Percentiles rank a stretch among this genome's conserved stretches.
Conservation (phyloP, 2,113 vertebrate genomes). For the Sorex araneus region DNA sequence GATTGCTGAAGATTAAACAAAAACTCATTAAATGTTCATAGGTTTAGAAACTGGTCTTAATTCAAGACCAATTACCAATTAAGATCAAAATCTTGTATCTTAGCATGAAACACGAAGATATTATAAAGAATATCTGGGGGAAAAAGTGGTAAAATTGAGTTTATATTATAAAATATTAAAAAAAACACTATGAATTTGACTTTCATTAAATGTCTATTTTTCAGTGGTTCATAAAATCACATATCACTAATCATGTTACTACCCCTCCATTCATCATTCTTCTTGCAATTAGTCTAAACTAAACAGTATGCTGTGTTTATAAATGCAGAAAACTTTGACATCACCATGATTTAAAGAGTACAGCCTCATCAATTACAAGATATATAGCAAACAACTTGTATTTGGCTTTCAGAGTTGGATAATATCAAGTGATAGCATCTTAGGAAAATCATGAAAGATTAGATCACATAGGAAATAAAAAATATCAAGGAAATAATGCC, state of each 20-base stretch:
- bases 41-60: background rate
- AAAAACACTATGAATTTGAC: background rate
- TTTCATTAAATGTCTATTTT: background rate
- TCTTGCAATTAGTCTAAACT: background rate
- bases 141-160: background rate
- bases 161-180: too few relatives aligned
- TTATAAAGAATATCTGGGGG: background rate
- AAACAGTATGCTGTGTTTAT: background rate
- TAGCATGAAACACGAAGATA: background rate
- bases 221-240: background rate
- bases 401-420: background rate
- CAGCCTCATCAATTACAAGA: background rate
- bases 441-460: constrained; percentile 6
- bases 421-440: constrained; percentile 28
- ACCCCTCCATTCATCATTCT: background rate
- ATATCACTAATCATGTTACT: background rate
- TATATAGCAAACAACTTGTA: background rate
- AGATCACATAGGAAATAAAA: background rate
- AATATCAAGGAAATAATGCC: constrained; percentile 7
- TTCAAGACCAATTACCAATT: background rate
- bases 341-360: background rate
- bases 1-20: background rate
- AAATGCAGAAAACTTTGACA: background rate
- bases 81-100: background rate
- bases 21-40: background rate